Percentiles rank a stretch among this genome's conserved stretches.
Evolutionary conservation across 2,888 invertebrate species (phyloP).

Genomic region (Sarcophaga caerulescens): DNA sequence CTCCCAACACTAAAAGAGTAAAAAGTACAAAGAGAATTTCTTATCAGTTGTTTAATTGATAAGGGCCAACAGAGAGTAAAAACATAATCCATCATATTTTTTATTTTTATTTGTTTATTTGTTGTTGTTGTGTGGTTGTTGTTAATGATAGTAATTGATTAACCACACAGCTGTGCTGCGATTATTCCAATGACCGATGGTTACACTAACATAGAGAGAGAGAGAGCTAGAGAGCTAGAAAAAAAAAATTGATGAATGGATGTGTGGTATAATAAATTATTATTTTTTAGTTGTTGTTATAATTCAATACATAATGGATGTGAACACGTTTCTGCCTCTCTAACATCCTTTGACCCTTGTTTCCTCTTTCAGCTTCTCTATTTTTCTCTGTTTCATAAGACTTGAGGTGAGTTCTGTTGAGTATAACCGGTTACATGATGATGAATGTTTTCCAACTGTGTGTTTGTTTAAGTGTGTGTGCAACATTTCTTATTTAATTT

Average conservation of each 20-base stretch:
- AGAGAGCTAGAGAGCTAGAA: neutral
- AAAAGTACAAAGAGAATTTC: neutral
- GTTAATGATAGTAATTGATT: slow-evolving; percentile 25
- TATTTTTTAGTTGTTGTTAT: neutral
- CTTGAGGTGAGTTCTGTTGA: neutral
- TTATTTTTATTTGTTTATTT: slow-evolving; percentile 2
- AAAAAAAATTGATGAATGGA: slow-evolving; percentile 10
- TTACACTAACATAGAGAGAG: neutral
- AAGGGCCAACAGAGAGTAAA: neutral
- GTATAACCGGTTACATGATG: neutral
- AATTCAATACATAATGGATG: neutral
- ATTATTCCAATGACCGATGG: neutral
- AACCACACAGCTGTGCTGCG: neutral
- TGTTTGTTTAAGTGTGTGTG: neutral
- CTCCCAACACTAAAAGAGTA: neutral
- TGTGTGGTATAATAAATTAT: slow-evolving; percentile 37
- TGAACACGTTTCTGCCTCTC: neutral
- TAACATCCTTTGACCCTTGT: neutral
- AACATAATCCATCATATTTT: slow-evolving; percentile 25
- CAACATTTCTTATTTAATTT: neutral
- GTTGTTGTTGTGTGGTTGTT: neutral
- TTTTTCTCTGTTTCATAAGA: neutral
- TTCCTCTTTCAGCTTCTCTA: neutral
- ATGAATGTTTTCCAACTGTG: neutral
- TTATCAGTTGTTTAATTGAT: slow-evolving; percentile 26